Evolutionary conservation across 2,113 vertebrate genomes (phyloP).

Genomic region (Hepsetus odoe): DNA sequence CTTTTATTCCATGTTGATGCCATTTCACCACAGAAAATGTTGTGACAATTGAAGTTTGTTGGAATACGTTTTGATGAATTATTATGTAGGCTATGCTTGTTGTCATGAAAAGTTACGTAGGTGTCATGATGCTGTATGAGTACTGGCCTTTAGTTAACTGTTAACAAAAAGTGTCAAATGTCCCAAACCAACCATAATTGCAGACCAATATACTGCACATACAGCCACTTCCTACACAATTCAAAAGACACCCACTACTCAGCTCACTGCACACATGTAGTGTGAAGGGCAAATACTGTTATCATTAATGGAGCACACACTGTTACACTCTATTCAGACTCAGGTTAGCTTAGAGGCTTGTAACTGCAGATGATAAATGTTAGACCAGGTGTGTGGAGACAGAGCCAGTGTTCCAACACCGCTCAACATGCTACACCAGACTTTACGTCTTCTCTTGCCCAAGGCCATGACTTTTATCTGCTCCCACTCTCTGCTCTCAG

Average conservation of each 20-base stretch:
- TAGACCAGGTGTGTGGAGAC: constrained; percentile 63
- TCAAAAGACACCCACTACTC: too few relatives aligned
- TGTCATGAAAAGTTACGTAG: too few relatives aligned
- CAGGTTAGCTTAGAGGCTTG: constrained; percentile 52
- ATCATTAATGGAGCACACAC: constrained; percentile 20
- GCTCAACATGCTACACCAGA: constrained; percentile 54
- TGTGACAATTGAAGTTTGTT: too few relatives aligned
- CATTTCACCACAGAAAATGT: too few relatives aligned
- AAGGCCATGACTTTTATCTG: constrained; percentile 51
- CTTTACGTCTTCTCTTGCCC: constrained; percentile 42
- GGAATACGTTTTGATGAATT: too few relatives aligned
- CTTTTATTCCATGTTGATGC: too few relatives aligned
- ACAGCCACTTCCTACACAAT: not conserved
- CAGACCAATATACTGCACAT: too few relatives aligned
- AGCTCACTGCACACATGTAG: not conserved
- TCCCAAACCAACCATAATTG: not conserved
- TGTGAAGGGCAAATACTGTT: constrained; percentile 7
- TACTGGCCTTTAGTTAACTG: too few relatives aligned
- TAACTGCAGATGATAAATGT: constrained; percentile 69
- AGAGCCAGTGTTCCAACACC: constrained; percentile 50
- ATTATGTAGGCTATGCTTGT: too few relatives aligned
- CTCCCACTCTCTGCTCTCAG: constrained; percentile 24
- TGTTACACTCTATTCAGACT: constrained; percentile 29
- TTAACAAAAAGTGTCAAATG: too few relatives aligned
- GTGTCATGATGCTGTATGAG: too few relatives aligned